phyloP scores from a whole-genome alignment of 1,140 invertebrate genomes.

The Sitobion miscanthi region DNA sequence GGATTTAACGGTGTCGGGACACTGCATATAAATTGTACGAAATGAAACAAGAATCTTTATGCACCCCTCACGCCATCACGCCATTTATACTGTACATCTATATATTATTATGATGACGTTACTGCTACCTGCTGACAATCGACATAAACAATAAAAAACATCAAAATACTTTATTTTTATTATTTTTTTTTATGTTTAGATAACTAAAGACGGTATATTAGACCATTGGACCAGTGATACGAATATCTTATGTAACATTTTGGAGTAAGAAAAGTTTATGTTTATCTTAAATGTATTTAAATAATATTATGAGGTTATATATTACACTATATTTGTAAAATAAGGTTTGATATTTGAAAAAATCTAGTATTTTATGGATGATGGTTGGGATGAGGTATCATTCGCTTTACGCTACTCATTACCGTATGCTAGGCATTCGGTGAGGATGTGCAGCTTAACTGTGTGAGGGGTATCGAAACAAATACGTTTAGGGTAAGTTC shows the following conservation, averaged over 20 bases:
- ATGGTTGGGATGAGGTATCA: background rate
- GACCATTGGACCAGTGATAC: background rate
- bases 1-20: slow-evolving; percentile 11
- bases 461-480: background rate
- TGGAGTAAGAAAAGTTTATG: background rate
- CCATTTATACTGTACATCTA: background rate
- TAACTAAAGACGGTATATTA: background rate
- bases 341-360: background rate
- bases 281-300: too few species aligned
- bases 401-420: background rate
- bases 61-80: background rate
- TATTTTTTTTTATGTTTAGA: background rate
- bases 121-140: background rate
- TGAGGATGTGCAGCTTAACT: background rate
- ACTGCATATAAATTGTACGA: background rate
- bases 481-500: background rate
- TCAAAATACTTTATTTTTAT: background rate
- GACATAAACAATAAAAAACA: slow-evolving; percentile 24
- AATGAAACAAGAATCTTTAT: background rate
- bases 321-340: background rate
- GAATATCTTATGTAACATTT: background rate
- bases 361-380: background rate
- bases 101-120: background rate
- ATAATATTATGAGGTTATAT: too few species aligned
- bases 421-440: background rate